phyloP scores from a whole-genome alignment of 2,113 vertebrate genomes.

The Hystrix cristata region DNA sequence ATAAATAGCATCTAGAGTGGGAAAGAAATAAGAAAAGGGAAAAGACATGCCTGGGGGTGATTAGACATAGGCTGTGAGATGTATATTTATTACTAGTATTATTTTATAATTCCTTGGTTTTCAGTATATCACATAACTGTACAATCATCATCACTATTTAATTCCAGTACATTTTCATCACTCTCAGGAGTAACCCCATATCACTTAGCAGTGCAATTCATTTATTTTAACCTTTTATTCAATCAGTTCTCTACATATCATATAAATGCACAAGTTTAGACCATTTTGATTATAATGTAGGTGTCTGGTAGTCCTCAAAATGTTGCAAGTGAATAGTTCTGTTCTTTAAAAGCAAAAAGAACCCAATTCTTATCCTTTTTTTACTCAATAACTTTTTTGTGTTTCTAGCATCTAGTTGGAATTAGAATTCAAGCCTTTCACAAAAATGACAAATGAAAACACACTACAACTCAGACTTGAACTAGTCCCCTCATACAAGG shows the following conservation, averaged over 20 bases:
- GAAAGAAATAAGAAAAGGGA: background rate
- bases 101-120: background rate
- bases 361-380: background rate
- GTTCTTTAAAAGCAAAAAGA: background rate
- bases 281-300: background rate
- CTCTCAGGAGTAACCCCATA: background rate
- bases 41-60: background rate
- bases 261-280: background rate
- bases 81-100: background rate
- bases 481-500: background rate
- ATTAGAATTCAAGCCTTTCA: constrained; percentile 9
- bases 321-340: background rate
- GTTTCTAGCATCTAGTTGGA: background rate
- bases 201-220: background rate
- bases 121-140: background rate
- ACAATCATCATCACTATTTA: background rate
- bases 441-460: constrained; percentile 15
- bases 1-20: background rate
- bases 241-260: background rate
- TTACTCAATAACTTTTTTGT: background rate
- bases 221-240: background rate
- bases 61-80: background rate
- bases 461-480: background rate
- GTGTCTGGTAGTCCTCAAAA: background rate
- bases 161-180: background rate